Conservation (phyloP, 2,888 invertebrate species). For the Meloe dianella region DNA sequence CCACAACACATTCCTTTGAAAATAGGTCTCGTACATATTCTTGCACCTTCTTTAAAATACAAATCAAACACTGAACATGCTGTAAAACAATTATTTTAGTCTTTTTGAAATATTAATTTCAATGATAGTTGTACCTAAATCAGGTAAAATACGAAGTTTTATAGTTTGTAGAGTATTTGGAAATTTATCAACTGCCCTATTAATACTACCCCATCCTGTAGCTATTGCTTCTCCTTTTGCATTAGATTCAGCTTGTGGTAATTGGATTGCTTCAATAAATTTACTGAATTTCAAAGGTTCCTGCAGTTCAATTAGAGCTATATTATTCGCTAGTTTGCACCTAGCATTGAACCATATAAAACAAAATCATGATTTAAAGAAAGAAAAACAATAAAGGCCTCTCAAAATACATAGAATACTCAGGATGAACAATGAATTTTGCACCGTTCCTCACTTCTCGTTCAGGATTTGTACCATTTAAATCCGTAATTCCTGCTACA, state of each 20-base stretch:
- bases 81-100: constrained; percentile 35
- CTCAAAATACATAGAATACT: too few relatives aligned
- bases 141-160: background rate
- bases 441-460: constrained; percentile 37
- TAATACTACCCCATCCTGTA: background rate
- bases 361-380: background rate
- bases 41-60: constrained; percentile 40
- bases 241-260: background rate
- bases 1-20: constrained; percentile 62
- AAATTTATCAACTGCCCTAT: background rate
- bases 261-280: background rate
- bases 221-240: background rate
- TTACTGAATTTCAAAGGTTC: background rate
- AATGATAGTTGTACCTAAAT: background rate
- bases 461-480: constrained; percentile 33
- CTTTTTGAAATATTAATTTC: too few relatives aligned
- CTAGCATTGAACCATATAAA: too few relatives aligned
- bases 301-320: background rate
- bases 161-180: background rate
- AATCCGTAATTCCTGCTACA: constrained; percentile 43
- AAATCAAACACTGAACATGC: too few relatives aligned
- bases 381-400: too few relatives aligned
- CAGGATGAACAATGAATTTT: constrained; percentile 38
- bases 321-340: background rate
- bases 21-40: constrained; percentile 51